Conservation (phyloP, 2,113 vertebrate species). For the Gulo gulo region DNA sequence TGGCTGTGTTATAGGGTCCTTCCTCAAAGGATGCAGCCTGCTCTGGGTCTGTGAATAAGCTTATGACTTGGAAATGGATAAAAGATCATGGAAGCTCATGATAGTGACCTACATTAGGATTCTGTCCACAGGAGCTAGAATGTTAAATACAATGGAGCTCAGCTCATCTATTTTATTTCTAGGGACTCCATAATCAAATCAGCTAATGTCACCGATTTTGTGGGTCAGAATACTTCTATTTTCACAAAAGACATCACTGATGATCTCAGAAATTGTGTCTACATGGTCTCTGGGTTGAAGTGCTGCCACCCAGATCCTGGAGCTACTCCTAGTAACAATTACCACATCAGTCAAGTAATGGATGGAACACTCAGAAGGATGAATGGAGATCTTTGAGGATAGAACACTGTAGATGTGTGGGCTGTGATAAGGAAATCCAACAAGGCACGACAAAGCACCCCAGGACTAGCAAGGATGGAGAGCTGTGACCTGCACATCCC, state of each 20-base stretch:
- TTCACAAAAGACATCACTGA: neutral
- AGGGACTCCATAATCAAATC: neutral
- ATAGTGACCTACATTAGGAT: neutral
- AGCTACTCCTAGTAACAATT: neutral
- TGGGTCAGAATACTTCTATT: neutral
- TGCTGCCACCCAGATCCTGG: neutral
- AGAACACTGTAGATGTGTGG: neutral
- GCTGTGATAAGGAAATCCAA: neutral
- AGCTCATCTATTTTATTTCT: neutral
- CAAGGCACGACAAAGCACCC: neutral
- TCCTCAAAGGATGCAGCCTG: neutral
- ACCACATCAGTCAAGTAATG: neutral
- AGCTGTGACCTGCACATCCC: neutral
- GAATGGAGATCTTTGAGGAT: neutral
- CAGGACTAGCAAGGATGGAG: neutral
- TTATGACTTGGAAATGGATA: neutral
- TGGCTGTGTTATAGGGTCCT: neutral
- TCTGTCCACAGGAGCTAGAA: neutral
- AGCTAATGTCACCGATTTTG: neutral
- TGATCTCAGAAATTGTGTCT: neutral
- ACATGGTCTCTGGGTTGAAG: neutral
- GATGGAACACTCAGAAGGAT: neutral
- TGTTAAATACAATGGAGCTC: neutral
- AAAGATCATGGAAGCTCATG: neutral
- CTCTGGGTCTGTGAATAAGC: neutral